Percentiles rank a stretch among this genome's conserved stretches.
Evolutionary conservation across 1,140 invertebrate species (phyloP).

Genomic region (Eulimnadia texana): DNA sequence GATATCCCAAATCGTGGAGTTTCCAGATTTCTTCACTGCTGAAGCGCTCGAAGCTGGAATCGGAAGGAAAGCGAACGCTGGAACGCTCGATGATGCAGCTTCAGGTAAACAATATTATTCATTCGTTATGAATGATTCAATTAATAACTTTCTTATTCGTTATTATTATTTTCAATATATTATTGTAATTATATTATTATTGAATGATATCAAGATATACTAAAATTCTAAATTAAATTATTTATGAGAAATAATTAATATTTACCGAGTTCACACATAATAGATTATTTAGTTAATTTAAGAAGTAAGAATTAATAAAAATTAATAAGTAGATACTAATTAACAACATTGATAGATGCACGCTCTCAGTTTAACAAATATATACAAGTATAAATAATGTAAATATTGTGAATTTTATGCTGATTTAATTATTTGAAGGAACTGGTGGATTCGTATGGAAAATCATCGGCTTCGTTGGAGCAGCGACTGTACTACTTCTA

Average conservation of each 20-base stretch:
- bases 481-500: conserved; percentile 27
- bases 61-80: conserved; percentile 54
- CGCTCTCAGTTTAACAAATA: no score
- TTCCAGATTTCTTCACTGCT: conserved; percentile 41
- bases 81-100: conserved; percentile 75
- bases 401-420: no score
- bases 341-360: no score
- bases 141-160: no score
- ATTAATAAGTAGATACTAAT: no score
- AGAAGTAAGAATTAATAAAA: no score
- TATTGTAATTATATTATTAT: background rate
- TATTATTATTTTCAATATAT: background rate
- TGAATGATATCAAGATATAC: background rate
- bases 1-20: conserved; percentile 23
- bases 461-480: background rate
- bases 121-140: background rate
- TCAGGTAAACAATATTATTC: conserved; percentile 29
- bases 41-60: conserved; percentile 59
- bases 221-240: no score
- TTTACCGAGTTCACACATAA: no score
- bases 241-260: no score
- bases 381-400: no score
- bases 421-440: conserved; percentile 27
- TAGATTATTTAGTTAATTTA: no score
- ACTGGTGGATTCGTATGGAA: conserved; percentile 39